Conservation (phyloP, 2,113 vertebrate genomes). For the Xenus cinereus region DNA sequence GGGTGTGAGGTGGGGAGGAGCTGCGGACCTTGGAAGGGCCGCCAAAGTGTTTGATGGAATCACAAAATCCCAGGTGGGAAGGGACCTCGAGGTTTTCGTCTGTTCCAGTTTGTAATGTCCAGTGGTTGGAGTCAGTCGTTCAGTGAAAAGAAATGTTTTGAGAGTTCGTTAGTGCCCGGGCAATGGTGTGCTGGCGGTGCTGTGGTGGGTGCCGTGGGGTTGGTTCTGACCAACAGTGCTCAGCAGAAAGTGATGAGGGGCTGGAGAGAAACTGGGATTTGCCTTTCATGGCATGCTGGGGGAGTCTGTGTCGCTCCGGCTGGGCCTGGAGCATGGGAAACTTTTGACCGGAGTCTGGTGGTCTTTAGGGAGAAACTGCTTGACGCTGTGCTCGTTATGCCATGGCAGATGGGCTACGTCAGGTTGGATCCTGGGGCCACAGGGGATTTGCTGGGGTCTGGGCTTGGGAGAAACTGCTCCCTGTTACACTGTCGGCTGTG, state of each 20-base stretch:
- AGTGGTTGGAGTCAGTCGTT: background rate
- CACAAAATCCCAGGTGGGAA: too few species aligned
- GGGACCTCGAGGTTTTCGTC: too few species aligned
- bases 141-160: background rate
- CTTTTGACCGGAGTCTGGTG: background rate
- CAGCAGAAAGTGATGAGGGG: background rate
- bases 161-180: background rate
- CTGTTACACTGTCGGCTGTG: rapidly evolving
- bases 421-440: too few species aligned
- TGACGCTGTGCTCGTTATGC: background rate
- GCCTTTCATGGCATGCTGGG: background rate
- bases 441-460: background rate
- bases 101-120: background rate
- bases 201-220: background rate
- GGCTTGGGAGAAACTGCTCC: background rate
- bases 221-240: background rate
- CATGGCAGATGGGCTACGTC: too few species aligned
- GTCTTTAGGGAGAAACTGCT: background rate
- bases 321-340: background rate
- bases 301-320: background rate
- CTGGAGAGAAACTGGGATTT: background rate
- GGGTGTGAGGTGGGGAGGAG: too few species aligned
- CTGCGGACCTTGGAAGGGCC: too few species aligned
- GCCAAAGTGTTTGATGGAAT: too few species aligned
- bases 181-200: background rate